A percentile compares a stretch with the other conserved stretches of the same genome.
phyloP scores from a whole-genome alignment of 30 jellyfish, hydroid and myxozoan genomes.

The Aurelia aurita region DNA sequence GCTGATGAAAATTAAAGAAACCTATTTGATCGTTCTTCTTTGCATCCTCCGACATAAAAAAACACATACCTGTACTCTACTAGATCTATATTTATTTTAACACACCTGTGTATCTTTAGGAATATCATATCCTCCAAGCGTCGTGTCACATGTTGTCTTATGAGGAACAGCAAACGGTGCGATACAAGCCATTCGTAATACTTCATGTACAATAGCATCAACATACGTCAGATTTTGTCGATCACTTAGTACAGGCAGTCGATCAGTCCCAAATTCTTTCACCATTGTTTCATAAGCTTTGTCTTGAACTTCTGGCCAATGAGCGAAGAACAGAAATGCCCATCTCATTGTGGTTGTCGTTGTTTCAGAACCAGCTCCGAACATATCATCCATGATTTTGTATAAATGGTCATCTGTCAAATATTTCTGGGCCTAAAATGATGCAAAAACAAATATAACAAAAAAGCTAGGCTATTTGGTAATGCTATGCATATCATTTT shows the following conservation, averaged over 20 bases:
- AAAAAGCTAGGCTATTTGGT: background rate
- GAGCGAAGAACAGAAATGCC: conserved; percentile 80
- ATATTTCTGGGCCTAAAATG: conserved; percentile 41
- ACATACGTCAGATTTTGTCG: conserved; percentile 58
- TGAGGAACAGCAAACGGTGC: conserved; percentile 95
- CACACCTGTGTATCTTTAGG: conserved; percentile 81
- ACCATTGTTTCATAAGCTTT: conserved; percentile 60
- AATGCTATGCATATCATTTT: too few species aligned
- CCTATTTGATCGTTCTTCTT: too few species aligned
- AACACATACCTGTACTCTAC: background rate
- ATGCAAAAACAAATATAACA: background rate
- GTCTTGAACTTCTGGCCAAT: conserved; percentile 82
- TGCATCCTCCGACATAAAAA: too few species aligned
- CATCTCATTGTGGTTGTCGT: conserved; percentile 85
- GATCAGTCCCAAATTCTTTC: conserved; percentile 57
- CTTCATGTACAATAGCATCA: conserved; percentile 87
- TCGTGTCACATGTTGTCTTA: conserved; percentile 86
- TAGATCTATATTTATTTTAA: background rate
- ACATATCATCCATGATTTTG: conserved; percentile 84
- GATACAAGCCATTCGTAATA: conserved; percentile 83
- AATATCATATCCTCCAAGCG: conserved; percentile 72
- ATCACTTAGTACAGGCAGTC: conserved; percentile 67
- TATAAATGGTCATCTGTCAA: conserved; percentile 72
- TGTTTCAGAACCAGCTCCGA: conserved; percentile 94
- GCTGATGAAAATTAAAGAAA: too few species aligned